phyloP scores from a whole-genome alignment of 2,888 invertebrate species.

The Parnassius orleans region DNA sequence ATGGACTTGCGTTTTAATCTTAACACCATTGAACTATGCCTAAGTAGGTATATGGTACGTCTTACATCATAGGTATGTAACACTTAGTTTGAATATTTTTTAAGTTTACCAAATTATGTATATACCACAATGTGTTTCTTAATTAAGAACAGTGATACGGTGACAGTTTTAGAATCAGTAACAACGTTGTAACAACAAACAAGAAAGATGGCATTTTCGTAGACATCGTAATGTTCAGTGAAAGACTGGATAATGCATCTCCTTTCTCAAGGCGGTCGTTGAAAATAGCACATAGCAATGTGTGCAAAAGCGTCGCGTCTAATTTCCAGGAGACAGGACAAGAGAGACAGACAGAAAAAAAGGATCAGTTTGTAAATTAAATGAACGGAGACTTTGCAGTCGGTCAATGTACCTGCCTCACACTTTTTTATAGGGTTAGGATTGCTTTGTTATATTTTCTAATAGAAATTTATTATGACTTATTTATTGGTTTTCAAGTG shows the following conservation, averaged over 20 bases:
- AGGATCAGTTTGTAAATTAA: constrained; percentile 53
- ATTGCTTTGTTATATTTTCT: constrained; percentile 37
- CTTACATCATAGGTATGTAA: too few species aligned
- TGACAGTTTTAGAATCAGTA: too few species aligned
- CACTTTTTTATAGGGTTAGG: constrained; percentile 36
- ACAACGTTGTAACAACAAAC: not conserved
- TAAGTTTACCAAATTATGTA: too few species aligned
- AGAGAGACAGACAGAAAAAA: constrained; percentile 65
- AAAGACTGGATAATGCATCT: constrained; percentile 6
- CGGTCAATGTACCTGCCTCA: constrained; percentile 35
- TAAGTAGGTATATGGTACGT: too few species aligned
- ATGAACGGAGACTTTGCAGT: constrained; percentile 39
- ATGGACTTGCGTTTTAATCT: too few species aligned
- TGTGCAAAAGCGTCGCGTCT: constrained; percentile 51
- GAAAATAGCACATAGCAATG: constrained; percentile 71
- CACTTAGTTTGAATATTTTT: too few species aligned
- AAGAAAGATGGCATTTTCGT: not conserved
- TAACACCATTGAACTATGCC: too few species aligned
- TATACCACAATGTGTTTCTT: too few species aligned
- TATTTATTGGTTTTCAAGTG: too few species aligned
- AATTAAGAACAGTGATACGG: too few species aligned
- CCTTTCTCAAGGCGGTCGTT: constrained; percentile 32
- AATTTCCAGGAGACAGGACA: constrained; percentile 63
- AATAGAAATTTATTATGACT: too few species aligned
- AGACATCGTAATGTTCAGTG: constrained; percentile 1